Evolutionary conservation across 2,797 vertebrate genomes (phyloP).

Genomic region (Notolepis coatsorum): DNA sequence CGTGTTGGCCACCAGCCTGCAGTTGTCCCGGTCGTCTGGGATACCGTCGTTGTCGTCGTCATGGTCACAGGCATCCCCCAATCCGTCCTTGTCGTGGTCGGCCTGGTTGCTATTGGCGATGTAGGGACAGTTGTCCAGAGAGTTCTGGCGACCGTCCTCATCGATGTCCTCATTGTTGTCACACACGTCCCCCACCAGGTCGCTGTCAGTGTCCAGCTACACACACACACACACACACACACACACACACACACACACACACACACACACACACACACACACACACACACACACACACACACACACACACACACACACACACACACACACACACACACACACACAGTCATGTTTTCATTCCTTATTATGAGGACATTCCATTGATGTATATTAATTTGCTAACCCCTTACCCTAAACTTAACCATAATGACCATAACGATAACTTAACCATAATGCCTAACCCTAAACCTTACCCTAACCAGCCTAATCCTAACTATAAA

Average conservation of each 20-base stretch:
- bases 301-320: background rate
- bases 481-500: too few species aligned
- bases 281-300: background rate
- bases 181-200: constrained; percentile 94
- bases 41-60: constrained; percentile 96
- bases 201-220: constrained; percentile 91
- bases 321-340: background rate
- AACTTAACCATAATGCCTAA: too few species aligned
- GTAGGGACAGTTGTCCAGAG: constrained; percentile 97
- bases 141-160: constrained; percentile 96
- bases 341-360: background rate
- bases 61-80: constrained; percentile 92
- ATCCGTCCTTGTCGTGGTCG: constrained; percentile 93
- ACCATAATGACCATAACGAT: too few species aligned
- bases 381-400: too few species aligned
- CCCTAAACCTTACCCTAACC: too few species aligned
- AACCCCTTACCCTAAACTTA: too few species aligned
- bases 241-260: background rate
- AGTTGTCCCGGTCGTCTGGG: constrained; percentile 96
- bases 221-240: constrained; percentile 1
- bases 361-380: background rate
- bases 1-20: constrained; percentile 90
- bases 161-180: constrained; percentile 95
- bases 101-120: constrained; percentile 95
- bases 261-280: background rate